Percentiles rank a stretch among this genome's conserved stretches.
Evolutionary conservation across 2,888 invertebrate species (phyloP).

Genomic region (Schrankia costaestrigalis): DNA sequence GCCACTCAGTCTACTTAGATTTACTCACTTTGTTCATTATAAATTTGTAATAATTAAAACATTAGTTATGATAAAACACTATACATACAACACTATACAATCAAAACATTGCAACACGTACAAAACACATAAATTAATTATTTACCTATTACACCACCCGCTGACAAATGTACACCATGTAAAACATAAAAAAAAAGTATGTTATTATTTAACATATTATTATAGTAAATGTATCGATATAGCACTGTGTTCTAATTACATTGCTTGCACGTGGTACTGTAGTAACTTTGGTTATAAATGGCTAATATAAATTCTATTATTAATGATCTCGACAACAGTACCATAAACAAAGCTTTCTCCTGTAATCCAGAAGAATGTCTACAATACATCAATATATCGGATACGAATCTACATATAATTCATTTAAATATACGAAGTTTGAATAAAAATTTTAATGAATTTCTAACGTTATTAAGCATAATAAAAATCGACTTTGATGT

Average conservation of each 20-base stretch:
- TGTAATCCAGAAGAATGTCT: background rate
- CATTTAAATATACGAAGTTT: constrained; percentile 1
- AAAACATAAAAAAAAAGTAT: too few species aligned
- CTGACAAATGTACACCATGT: background rate
- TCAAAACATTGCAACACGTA: background rate
- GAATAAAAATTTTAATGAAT: constrained; percentile 1
- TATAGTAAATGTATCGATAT: background rate
- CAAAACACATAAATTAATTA: background rate
- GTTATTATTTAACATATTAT: too few species aligned
- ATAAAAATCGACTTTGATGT: constrained; percentile 1
- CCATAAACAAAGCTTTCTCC: background rate
- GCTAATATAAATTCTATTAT: background rate
- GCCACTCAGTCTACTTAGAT: background rate
- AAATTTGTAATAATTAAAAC: background rate
- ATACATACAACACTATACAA: background rate
- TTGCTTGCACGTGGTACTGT: too few species aligned
- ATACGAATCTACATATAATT: background rate
- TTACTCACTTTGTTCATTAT: background rate
- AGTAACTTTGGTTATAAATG: background rate
- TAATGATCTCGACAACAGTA: background rate
- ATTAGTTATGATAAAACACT: background rate
- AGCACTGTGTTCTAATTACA: background rate
- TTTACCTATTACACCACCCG: background rate
- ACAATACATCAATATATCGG: background rate
- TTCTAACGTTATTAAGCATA: background rate